Conservation (phyloP, 2,797 vertebrate species). For the Botia almorhae region DNA sequence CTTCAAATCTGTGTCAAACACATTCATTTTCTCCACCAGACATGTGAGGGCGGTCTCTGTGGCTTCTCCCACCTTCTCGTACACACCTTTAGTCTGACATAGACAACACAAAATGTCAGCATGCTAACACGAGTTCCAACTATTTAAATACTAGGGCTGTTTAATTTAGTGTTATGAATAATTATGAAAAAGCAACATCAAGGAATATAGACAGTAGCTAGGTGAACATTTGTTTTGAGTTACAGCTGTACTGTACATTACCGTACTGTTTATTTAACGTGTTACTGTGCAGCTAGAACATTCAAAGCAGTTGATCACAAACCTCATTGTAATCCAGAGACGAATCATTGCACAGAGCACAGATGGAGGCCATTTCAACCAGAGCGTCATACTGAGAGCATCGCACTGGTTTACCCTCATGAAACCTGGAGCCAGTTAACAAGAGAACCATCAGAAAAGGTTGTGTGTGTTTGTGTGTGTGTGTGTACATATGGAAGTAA, state of each 20-base stretch:
- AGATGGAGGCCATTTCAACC: constrained; percentile 92
- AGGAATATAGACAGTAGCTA: no score
- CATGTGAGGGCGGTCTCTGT: constrained; percentile 91
- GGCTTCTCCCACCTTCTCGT: constrained; percentile 92
- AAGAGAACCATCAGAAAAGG: no score
- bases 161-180: no score
- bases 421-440: constrained; percentile 70
- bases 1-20: constrained; percentile 86
- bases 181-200: no score
- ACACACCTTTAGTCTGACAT: constrained; percentile 89
- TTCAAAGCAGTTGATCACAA: constrained; percentile 14
- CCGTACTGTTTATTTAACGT: no score
- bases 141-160: no score
- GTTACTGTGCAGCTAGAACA: background rate
- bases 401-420: constrained; percentile 80
- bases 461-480: background rate
- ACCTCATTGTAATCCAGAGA: constrained; percentile 96
- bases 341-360: constrained; percentile 94
- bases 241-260: no score
- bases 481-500: background rate
- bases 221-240: no score
- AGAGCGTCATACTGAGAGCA: constrained; percentile 88
- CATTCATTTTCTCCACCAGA: constrained; percentile 96
- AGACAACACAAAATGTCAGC: no score
- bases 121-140: no score